Evolutionary conservation across 2,113 vertebrate species (phyloP).

Genomic region (Gobius niger): DNA sequence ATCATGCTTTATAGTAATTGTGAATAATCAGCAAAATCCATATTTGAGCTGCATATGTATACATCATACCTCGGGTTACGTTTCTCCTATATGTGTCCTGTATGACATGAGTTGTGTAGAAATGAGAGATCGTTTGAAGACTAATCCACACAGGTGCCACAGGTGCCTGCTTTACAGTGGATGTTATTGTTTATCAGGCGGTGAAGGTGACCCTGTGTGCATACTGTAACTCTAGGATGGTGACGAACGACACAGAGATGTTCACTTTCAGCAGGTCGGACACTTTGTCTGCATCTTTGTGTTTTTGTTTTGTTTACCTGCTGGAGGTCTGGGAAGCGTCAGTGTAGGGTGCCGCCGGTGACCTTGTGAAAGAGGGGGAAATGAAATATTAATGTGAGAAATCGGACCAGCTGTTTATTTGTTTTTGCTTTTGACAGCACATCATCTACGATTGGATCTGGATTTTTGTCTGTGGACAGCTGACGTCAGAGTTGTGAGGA

Average conservation of each 20-base stretch:
- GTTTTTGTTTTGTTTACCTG: constrained; percentile 30
- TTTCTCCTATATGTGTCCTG: too few species aligned
- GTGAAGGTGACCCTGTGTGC: constrained; percentile 21
- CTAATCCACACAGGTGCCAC: background rate
- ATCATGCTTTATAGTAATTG: too few species aligned
- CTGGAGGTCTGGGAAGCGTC: constrained; percentile 35
- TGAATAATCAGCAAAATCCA: too few species aligned
- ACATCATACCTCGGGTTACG: too few species aligned
- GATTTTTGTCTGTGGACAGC: constrained; percentile 12
- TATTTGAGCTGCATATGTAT: too few species aligned
- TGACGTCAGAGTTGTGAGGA: background rate
- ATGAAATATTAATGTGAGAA: constrained; percentile 68
- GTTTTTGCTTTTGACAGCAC: constrained; percentile 36
- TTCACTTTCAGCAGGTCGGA: constrained; percentile 18
- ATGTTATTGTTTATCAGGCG: background rate
- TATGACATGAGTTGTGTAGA: too few species aligned
- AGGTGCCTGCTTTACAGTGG: background rate
- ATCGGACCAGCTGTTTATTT: constrained; percentile 46
- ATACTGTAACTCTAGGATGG: constrained; percentile 27
- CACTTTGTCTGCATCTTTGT: constrained; percentile 26
- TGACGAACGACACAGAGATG: constrained; percentile 18
- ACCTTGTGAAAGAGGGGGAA: constrained; percentile 65
- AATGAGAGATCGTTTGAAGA: too few species aligned
- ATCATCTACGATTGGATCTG: constrained; percentile 32
- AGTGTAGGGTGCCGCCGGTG: constrained; percentile 55